Conservation (phyloP, 2,888 invertebrate species). For the Chymomyza caudatula region DNA sequence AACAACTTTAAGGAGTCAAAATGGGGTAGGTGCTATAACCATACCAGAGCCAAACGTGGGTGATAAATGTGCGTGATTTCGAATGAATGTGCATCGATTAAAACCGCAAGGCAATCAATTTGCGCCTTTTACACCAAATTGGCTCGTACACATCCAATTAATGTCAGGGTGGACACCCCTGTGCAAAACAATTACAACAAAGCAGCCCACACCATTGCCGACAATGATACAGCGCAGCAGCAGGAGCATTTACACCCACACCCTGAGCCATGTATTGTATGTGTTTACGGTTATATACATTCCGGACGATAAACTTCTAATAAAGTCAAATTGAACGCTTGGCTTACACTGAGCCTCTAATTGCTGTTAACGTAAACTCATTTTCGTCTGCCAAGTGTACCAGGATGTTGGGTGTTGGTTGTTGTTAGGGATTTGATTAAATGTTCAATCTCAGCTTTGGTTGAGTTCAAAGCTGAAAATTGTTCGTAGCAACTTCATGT, state of each 20-base stretch:
- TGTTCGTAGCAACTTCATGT: conserved; percentile 2
- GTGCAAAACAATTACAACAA: conserved; percentile 39
- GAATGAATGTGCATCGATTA: conserved; percentile 74
- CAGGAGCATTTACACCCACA: neutral
- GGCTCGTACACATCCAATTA: conserved; percentile 67
- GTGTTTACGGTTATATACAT: conserved; percentile 19
- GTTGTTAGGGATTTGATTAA: conserved; percentile 47
- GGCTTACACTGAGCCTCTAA: conserved; percentile 47
- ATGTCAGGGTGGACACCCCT: conserved; percentile 49
- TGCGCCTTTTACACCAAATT: conserved; percentile 70
- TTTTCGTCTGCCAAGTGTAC: conserved; percentile 19
- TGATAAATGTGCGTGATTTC: conserved; percentile 73
- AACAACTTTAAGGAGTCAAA: neutral
- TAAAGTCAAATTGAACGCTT: conserved; percentile 58
- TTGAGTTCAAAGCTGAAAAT: too few relatives aligned
- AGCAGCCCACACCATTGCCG: neutral
- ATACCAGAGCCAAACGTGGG: conserved; percentile 39
- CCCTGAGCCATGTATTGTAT: neutral
- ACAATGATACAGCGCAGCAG: neutral
- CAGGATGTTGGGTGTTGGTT: neutral
- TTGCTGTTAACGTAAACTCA: conserved; percentile 57
- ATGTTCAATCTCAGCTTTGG: conserved; percentile 15
- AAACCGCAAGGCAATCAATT: conserved; percentile 75
- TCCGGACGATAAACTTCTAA: conserved; percentile 67
- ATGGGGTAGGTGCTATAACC: neutral